A percentile compares a stretch with the other conserved stretches of the same genome.
Conservation (phyloP, 2,113 vertebrate species). For the Orcinus orca region DNA sequence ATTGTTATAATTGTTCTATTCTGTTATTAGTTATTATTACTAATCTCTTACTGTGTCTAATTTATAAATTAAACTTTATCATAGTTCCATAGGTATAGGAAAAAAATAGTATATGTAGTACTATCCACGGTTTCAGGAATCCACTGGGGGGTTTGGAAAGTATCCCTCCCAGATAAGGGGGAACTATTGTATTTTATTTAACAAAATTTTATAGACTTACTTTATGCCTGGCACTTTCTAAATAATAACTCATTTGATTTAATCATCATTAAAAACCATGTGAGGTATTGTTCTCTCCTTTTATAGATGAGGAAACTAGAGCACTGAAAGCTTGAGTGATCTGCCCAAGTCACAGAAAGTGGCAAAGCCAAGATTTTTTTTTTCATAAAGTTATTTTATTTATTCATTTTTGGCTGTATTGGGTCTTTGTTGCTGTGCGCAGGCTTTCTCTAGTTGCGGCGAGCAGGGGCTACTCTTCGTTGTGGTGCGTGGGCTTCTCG, state of each 20-base stretch:
- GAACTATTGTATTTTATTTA: neutral
- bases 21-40: neutral
- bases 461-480: no score
- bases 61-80: neutral
- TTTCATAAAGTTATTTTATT: no score
- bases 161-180: neutral
- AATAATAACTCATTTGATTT: conserved; percentile 20
- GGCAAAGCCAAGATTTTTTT: neutral
- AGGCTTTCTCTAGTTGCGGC: no score
- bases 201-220: conserved; percentile 16
- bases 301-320: neutral
- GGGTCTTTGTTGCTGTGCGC: no score
- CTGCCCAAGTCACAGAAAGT: neutral
- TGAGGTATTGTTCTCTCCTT: neutral
- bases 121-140: neutral
- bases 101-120: neutral
- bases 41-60: neutral
- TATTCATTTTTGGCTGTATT: no score
- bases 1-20: neutral
- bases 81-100: neutral
- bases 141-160: neutral
- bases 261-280: neutral
- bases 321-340: neutral
- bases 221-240: neutral
- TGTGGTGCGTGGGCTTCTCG: fast-evolving